Percentiles rank a stretch among this genome's conserved stretches.
Conservation (phyloP, 2,797 vertebrate species). For the Chiloscyllium punctatum region DNA sequence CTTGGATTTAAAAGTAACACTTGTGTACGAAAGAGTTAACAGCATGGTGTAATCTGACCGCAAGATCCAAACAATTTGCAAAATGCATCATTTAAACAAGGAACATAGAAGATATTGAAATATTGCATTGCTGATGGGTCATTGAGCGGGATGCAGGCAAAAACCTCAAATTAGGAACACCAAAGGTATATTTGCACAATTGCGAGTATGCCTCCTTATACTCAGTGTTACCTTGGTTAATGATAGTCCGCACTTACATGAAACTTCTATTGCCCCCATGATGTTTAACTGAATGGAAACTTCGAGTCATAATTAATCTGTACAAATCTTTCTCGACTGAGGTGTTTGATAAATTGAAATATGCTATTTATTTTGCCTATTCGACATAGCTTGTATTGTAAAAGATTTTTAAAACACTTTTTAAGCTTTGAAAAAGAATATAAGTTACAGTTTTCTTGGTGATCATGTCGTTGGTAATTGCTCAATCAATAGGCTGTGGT, state of each 20-base stretch:
- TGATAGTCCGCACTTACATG: background rate
- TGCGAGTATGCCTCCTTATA: too few relatives aligned
- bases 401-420: background rate
- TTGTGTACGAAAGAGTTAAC: background rate
- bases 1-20: background rate
- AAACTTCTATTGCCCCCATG: background rate
- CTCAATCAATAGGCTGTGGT: background rate
- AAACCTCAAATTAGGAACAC: background rate
- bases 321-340: background rate
- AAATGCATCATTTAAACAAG: background rate
- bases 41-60: background rate
- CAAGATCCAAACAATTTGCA: background rate
- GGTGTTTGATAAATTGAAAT: background rate
- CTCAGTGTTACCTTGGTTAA: background rate
- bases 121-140: background rate
- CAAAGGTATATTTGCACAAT: background rate
- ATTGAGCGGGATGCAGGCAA: background rate
- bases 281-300: background rate
- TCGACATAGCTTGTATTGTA: background rate
- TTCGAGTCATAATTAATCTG: background rate
- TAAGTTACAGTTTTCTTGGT: background rate
- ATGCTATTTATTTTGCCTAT: background rate
- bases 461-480: background rate
- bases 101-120: constrained; percentile 12
- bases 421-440: background rate